Conservation (phyloP, 2,113 vertebrate species). For the Cephalopterus ornatus region DNA sequence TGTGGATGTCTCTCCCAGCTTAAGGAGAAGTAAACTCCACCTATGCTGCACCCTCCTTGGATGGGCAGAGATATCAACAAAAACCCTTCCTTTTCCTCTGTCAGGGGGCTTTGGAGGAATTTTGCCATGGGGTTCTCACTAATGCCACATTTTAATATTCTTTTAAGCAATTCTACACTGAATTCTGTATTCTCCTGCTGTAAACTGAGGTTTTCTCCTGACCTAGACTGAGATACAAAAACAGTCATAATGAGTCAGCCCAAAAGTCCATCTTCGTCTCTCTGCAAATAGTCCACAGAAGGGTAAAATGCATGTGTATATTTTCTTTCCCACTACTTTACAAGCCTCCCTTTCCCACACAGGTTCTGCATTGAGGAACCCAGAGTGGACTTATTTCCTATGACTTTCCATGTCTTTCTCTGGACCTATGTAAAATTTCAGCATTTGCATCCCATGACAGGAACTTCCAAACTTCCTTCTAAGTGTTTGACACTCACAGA, state of each 20-base stretch:
- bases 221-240: neutral
- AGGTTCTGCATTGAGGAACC: neutral
- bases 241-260: neutral
- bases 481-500: neutral
- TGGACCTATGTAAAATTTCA: neutral
- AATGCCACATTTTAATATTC: neutral
- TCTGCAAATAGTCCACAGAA: neutral
- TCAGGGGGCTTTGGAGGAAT: neutral
- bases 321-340: neutral
- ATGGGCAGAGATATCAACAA: neutral
- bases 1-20: neutral
- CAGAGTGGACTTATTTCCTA: neutral
- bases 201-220: neutral
- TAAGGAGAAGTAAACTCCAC: neutral
- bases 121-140: neutral
- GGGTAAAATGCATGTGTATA: fast-evolving
- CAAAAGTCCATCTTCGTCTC: neutral
- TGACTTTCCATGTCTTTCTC: neutral
- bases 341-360: neutral
- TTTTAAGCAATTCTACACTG: neutral
- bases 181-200: neutral
- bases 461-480: neutral
- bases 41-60: neutral
- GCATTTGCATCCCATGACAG: neutral
- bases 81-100: fast-evolving